Evolutionary conservation across 2,113 vertebrate species (phyloP).

Genomic region (Chlorodrepanis virens): DNA sequence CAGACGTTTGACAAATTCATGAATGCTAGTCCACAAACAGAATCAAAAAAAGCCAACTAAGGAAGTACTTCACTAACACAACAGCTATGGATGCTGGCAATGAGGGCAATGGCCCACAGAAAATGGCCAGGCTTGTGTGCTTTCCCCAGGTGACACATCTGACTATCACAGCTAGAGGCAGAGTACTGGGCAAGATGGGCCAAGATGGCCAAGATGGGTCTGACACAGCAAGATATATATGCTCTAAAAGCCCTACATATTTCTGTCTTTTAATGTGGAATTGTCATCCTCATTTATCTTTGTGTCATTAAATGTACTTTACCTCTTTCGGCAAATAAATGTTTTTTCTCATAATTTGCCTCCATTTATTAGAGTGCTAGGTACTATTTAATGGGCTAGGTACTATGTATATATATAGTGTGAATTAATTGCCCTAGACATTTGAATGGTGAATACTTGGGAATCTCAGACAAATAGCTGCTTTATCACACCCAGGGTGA

Average conservation of each 20-base stretch:
- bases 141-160: not conserved
- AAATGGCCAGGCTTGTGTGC: not conserved
- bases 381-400: not conserved
- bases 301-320: not conserved
- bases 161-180: not conserved
- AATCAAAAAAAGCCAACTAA: not conserved
- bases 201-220: not conserved
- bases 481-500: not conserved
- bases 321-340: not conserved
- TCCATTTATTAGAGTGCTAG: not conserved
- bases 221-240: not conserved
- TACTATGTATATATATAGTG: not conserved
- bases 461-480: not conserved
- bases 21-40: not conserved
- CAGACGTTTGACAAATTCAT: not conserved
- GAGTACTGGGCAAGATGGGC: not conserved
- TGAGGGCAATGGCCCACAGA: not conserved
- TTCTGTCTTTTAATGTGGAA: not conserved
- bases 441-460: not conserved
- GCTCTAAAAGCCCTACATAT: not conserved
- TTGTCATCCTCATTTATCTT: not conserved
- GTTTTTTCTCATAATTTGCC: not conserved
- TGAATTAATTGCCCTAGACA: not conserved
- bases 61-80: not conserved
- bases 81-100: not conserved